phyloP scores from a whole-genome alignment of 2,888 invertebrate genomes.

The Caenorhabditis afra region DNA sequence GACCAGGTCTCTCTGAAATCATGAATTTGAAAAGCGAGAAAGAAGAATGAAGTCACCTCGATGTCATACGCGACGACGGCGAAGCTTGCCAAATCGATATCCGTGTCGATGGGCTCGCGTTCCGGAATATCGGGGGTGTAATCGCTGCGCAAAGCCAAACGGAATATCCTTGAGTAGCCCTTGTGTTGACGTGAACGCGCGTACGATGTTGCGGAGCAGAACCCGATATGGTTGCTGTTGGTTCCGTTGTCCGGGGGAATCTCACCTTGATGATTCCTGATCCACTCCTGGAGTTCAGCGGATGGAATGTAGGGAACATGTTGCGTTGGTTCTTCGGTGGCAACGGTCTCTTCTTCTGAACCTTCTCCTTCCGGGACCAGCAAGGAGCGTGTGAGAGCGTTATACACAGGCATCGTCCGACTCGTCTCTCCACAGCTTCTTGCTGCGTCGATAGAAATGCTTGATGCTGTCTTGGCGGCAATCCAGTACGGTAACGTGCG shows the following conservation, averaged over 20 bases:
- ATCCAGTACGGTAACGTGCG: not conserved
- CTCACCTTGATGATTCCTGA: too few relatives aligned
- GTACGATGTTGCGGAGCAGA: too few relatives aligned
- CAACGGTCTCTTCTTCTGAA: not conserved
- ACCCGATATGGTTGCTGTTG: too few relatives aligned
- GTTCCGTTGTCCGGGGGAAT: too few relatives aligned
- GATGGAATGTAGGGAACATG: not conserved
- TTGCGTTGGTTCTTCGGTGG: not conserved
- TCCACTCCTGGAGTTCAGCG: not conserved
- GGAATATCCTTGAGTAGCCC: too few relatives aligned
- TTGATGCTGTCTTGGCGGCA: slow-evolving; percentile 15
- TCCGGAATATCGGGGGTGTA: too few relatives aligned
- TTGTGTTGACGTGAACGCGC: too few relatives aligned
- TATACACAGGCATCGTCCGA: slow-evolving; percentile 21
- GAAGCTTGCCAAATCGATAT: too few relatives aligned
- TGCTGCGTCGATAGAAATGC: not conserved
- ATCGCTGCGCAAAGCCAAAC: too few relatives aligned
- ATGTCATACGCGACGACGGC: too few relatives aligned
- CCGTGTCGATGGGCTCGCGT: too few relatives aligned
- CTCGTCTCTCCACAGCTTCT: slow-evolving; percentile 1
- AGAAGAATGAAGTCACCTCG: too few relatives aligned
- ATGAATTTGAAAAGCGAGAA: not conserved
- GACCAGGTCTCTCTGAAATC: slow-evolving; percentile 4
- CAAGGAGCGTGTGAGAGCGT: slow-evolving; percentile 18
- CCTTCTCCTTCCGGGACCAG: not conserved